These are phyloP conservation scores for Casuarius casuarius DNA, from an alignment of 2,113 vertebrate genomes.

Conservation along the genomic window DNA sequence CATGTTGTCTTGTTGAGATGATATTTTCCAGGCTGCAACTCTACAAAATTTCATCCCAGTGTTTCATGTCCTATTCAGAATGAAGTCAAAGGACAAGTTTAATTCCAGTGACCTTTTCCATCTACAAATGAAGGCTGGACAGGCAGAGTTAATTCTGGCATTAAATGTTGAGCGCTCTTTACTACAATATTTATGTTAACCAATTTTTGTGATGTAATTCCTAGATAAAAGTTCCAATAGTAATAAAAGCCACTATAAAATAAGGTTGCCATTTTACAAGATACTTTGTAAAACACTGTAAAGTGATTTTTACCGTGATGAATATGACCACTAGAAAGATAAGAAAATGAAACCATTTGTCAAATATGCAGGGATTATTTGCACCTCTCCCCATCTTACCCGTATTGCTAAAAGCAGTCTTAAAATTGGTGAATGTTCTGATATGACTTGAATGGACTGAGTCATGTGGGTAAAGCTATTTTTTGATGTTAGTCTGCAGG, in stretches of 20 bases:
- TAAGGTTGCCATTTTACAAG: constrained; percentile 43
- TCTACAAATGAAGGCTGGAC: not conserved
- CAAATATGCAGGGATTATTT: constrained; percentile 23
- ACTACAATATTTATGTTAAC: constrained; percentile 46
- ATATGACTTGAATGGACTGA: not conserved
- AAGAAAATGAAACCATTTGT: constrained; percentile 34
- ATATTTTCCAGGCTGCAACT: not conserved
- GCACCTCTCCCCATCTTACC: not conserved
- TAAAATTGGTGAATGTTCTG: not conserved
- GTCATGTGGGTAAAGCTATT: not conserved
- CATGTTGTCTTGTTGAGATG: not conserved
- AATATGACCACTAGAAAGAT: not conserved
- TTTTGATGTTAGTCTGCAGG: not conserved
- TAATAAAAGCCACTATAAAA: constrained; percentile 52
- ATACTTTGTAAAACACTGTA: constrained; percentile 19
- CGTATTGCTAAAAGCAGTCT: not conserved
- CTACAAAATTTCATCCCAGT: not conserved
- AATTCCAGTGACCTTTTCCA: constrained; percentile 46
- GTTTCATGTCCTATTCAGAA: not conserved
- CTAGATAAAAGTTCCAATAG: constrained; percentile 44
- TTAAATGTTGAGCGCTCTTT: constrained; percentile 4
- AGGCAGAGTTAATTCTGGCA: constrained; percentile 30
- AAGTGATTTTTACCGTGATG: constrained; percentile 31
- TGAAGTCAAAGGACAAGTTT: constrained; percentile 28
- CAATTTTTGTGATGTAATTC: constrained; percentile 30